phyloP scores from a whole-genome alignment of 2,888 invertebrate species.

The Noctua janthe region DNA sequence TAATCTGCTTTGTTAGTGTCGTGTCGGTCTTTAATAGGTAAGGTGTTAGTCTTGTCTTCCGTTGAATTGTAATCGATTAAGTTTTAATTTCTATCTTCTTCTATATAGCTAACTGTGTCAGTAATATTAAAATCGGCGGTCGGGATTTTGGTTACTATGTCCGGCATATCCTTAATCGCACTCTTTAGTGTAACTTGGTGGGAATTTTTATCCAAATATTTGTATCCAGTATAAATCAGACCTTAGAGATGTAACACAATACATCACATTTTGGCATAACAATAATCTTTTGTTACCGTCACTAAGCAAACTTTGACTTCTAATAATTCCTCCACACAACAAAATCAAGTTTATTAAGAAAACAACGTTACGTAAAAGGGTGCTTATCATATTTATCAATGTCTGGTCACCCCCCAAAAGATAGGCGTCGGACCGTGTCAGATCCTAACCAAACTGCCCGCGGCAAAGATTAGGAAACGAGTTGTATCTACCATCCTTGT shows the following conservation, averaged over 20 bases:
- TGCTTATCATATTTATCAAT: constrained; percentile 79
- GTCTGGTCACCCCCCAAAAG: constrained; percentile 79
- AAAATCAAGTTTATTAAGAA: constrained; percentile 71
- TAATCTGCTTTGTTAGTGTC: constrained; percentile 43
- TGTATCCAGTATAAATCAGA: constrained; percentile 24
- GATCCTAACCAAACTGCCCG: constrained; percentile 85
- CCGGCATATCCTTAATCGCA: not conserved
- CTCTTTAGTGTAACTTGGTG: constrained; percentile 20
- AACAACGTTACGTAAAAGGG: constrained; percentile 72
- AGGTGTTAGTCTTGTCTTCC: constrained; percentile 26
- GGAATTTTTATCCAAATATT: constrained; percentile 32
- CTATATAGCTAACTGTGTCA: not conserved
- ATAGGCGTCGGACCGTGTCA: constrained; percentile 85
- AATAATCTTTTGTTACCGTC: constrained; percentile 56
- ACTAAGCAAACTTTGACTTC: constrained; percentile 68
- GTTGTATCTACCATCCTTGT: constrained; percentile 69
- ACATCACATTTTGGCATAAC: constrained; percentile 61
- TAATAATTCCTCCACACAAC: constrained; percentile 64
- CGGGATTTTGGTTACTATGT: not conserved
- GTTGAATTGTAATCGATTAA: constrained; percentile 12
- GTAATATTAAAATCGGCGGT: not conserved
- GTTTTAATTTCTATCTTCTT: not conserved
- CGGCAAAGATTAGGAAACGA: constrained; percentile 83
- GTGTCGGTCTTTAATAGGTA: constrained; percentile 34
- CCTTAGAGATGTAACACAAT: constrained; percentile 50